Percentiles rank a stretch among this genome's conserved stretches.
These are phyloP conservation scores for Drosophila neocordata DNA, from an alignment of 1,140 invertebrate species.

Conservation along the genomic window DNA sequence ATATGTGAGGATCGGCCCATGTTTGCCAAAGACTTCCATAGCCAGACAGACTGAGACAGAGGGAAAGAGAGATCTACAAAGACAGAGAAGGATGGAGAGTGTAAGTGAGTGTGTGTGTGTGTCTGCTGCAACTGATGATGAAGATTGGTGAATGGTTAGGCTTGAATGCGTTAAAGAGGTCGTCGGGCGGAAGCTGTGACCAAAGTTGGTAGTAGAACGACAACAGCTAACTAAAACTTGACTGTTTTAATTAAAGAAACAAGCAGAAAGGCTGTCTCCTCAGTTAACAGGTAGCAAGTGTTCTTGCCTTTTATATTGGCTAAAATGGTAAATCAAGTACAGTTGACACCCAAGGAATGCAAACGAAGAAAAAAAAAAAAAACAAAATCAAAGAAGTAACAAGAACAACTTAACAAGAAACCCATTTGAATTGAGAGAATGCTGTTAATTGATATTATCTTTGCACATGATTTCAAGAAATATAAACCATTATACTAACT, in stretches of 20 bases:
- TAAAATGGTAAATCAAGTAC: constrained; percentile 42
- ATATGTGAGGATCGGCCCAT: constrained; percentile 44
- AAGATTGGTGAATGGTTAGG: constrained; percentile 74
- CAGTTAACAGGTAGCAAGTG: constrained; percentile 59
- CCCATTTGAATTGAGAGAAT: too few species aligned
- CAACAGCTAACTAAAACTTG: constrained; percentile 48
- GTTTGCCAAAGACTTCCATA: constrained; percentile 71
- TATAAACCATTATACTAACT: too few species aligned
- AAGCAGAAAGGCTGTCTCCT: constrained; percentile 24
- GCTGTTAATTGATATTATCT: too few species aligned
- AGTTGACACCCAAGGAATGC: constrained; percentile 46
- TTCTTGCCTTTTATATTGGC: constrained; percentile 21
- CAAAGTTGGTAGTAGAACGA: constrained; percentile 62
- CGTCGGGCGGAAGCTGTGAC: constrained; percentile 74
- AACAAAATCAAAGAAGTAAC: too few species aligned
- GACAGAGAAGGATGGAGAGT: constrained; percentile 5
- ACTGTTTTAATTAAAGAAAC: constrained; percentile 78
- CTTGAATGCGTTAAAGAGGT: constrained; percentile 74
- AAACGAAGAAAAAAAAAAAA: neutral
- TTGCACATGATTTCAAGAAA: too few species aligned
- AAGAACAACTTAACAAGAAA: too few species aligned
- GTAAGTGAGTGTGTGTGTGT: constrained; percentile 20
- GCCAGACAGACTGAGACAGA: constrained; percentile 13
- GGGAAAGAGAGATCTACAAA: constrained; percentile 8
- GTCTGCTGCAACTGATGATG: constrained; percentile 32